Base-by-base conservation (phyloP, 2,888 invertebrate species). In the Meghimatium bilineatum region DNA sequence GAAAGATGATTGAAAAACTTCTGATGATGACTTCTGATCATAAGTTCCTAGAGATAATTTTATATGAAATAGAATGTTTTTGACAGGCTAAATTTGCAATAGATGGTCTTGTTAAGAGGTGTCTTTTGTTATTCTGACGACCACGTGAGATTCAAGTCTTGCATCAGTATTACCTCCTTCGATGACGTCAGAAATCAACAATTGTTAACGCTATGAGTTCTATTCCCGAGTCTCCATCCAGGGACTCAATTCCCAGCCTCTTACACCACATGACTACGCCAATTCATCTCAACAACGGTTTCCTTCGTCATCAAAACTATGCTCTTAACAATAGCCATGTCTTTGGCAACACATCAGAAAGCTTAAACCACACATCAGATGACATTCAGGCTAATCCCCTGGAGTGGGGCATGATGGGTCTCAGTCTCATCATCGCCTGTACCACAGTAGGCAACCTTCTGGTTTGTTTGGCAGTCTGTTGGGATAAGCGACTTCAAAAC, bases 401-500 rank as follows among this genome's bases (percentile, higher is more conserved):
- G 67, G 69, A 86, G 83, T 93, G 93, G 93, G 91, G 91, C 26
- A 87, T 92, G 85, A 85, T 93, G 75, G 88, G 89, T 6, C 96
- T 97, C 90, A 95, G 96, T 89, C 95, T 97, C 91, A 96, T 98
- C 93, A 97, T 98, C 92, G 94, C 97, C 87, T 97, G 97, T 49
- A 97, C 98, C 52, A 97, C 97, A 49, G 94, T 97, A 84, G 98
- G 98, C 49, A 98, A 98, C 94, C 96, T 97, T 89, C 94, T 98
- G 86, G 98, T 98, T 89, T 98, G 98, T 94, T 95, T 98, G 90
- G 98, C 98, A 0, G 97, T 98, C 89, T 96, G 96, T 88, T 95
- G 97, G 92, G 98, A 99, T 94, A 95, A 97, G 84, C 95, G 97
- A 89, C 94, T 98, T 86, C 98, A 98, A 94, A 98, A 98, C 94